Conservation (phyloP, 2,113 vertebrate genomes). For the Proteles cristata region DNA sequence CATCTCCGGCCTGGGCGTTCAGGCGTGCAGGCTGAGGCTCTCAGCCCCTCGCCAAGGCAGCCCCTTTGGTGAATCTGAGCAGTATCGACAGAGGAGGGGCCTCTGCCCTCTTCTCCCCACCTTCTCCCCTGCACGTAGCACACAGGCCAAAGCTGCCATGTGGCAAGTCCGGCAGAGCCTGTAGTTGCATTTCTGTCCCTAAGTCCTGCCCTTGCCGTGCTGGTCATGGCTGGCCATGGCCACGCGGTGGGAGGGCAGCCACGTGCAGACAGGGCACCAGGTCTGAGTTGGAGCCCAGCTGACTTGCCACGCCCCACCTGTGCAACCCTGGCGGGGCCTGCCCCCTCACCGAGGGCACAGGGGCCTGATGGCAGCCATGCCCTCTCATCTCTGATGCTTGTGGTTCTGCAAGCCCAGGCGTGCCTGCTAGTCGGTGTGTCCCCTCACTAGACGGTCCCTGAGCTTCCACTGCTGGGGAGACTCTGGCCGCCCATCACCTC, state of each 20-base stretch:
- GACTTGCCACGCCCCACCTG: fast-evolving
- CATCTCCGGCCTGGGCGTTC: fast-evolving
- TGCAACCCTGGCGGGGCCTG: too few relatives aligned
- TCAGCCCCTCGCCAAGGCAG: fast-evolving
- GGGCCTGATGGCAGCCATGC: fast-evolving
- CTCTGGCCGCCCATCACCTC: neutral
- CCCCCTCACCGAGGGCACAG: fast-evolving
- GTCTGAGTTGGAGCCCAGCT: neutral
- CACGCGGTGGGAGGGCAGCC: fast-evolving
- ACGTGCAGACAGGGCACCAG: fast-evolving
- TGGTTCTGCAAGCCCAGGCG: neutral
- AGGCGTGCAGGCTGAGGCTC: fast-evolving
- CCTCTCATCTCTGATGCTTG: neutral
- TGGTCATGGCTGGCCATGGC: too few relatives aligned
- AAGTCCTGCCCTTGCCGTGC: too few relatives aligned
- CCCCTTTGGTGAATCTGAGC: too few relatives aligned
- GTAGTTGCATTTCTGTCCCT: fast-evolving
- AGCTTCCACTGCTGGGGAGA: neutral
- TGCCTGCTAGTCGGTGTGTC: neutral
- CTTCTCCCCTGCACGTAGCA: neutral
- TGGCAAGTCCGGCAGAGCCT: fast-evolving
- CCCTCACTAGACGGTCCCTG: neutral
- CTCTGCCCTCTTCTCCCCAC: neutral
- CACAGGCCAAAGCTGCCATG: too few relatives aligned
- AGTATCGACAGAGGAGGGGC: neutral